Evolutionary conservation across 2,113 vertebrate genomes (phyloP), one percentile per base, ranked within the genome.

Genomic region (Hystrix cristata): DNA sequence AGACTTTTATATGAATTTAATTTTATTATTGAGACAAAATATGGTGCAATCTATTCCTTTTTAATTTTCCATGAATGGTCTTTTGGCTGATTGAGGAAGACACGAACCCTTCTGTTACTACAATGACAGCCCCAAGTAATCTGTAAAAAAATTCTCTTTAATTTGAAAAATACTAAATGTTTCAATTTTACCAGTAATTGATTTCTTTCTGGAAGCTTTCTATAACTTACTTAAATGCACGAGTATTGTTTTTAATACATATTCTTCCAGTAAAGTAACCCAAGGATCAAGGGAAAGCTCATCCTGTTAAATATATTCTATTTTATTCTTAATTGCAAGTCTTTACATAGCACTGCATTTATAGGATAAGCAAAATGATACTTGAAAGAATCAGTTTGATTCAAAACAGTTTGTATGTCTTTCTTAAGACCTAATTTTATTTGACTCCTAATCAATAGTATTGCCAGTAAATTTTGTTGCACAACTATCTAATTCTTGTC

Each of bases 191-290:
- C 2, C 31, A 74, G 80, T 93, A 76, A 84, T 21, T 86, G 14
- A 31, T 87, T 88, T 93, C 23, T 94, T 90, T 95, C 55, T 88
- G 12, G 83, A 86, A 57, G 10, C 2, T 80, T 91, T 29, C 34
- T 91, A 0, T 53, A n/a, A 67, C 90, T 57, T 87, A 90, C 2
- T 79, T 79, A 87, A 86, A 78, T 60, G 0, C 2, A 6, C 5
- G 0, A 23, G 31, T 84, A 92, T 83, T 80, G 0, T 25, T 74
- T 97, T 51, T 31, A 82, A 69, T 78, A 59, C 0, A 10, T 76
- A 65, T 82, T 87, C 29, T 80, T 14, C 16, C 15, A 59, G 27
- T 87, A 86, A 82, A 48, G 8, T 85, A 64, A 65, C 7, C 0
- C 21, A 96, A 21, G 1, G 25, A 11, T 94, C 48, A 94, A 86